Evolutionary conservation across 2,888 invertebrate genomes (phyloP).

Genomic region (Yponomeuta cagnagella): DNA sequence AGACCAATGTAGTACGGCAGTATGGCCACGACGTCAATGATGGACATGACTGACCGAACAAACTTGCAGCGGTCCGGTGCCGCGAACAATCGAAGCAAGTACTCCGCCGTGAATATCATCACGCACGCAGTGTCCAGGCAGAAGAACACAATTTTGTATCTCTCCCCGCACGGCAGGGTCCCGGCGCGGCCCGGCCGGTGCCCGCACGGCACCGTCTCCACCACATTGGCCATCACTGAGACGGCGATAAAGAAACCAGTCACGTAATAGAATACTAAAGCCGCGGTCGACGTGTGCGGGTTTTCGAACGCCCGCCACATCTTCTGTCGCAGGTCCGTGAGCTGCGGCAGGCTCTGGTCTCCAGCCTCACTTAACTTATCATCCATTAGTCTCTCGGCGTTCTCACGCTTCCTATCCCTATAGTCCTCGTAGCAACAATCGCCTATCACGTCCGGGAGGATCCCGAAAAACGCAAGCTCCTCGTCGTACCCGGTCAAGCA

Average conservation of each 20-base stretch:
- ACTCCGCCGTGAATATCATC: slow-evolving; percentile 99
- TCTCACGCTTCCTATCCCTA: slow-evolving; percentile 98
- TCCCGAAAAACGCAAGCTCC: slow-evolving; percentile 99
- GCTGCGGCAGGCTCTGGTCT: slow-evolving; percentile 90
- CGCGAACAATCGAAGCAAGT: slow-evolving; percentile 94
- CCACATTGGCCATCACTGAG: slow-evolving; percentile 99
- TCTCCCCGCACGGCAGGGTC: slow-evolving; percentile 95
- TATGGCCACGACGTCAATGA: slow-evolving; percentile 99
- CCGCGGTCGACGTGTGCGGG: slow-evolving; percentile 98
- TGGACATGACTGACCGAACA: slow-evolving; percentile 98
- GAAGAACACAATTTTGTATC: slow-evolving; percentile 98
- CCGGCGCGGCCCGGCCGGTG: slow-evolving; percentile 90
- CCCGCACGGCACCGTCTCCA: slow-evolving; percentile 97
- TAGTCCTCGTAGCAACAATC: slow-evolving; percentile 99
- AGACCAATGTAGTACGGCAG: slow-evolving; percentile 99
- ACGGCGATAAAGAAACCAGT: slow-evolving; percentile 99
- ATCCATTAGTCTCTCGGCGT: slow-evolving; percentile 98
- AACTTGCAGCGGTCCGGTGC: slow-evolving; percentile 99
- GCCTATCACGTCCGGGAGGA: slow-evolving; percentile 95
- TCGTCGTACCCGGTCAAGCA: slow-evolving; percentile 99
- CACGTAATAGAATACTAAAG: slow-evolving; percentile 99
- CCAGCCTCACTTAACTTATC: slow-evolving; percentile 96
- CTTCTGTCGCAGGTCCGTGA: slow-evolving; percentile 92
- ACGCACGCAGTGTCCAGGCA: slow-evolving; percentile 99
- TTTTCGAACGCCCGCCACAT: slow-evolving; percentile 99